Percentiles rank a stretch among this genome's conserved stretches.
Conservation (phyloP, 2,888 invertebrate genomes). For the Phyllotreta cruciferae region DNA sequence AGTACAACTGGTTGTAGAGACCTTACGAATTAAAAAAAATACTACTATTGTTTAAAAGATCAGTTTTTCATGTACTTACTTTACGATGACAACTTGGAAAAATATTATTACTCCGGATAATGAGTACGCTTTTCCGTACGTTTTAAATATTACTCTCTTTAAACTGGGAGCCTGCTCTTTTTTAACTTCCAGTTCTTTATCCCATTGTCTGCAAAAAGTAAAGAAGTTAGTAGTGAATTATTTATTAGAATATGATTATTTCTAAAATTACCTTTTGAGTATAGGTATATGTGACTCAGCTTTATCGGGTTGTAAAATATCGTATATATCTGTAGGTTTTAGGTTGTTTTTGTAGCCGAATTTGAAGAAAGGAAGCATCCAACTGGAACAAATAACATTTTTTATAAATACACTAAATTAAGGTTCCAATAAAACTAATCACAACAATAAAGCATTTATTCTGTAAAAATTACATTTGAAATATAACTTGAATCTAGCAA, state of each 20-base stretch:
- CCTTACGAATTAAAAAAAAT: slow-evolving; percentile 18
- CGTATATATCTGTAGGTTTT: slow-evolving; percentile 71
- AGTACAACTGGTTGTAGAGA: slow-evolving; percentile 65
- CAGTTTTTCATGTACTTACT: slow-evolving; percentile 59
- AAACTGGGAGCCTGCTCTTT: slow-evolving; percentile 56
- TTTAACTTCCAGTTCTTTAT: slow-evolving; percentile 62
- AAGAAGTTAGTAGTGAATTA: not conserved
- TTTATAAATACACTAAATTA: not conserved
- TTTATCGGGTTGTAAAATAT: slow-evolving; percentile 60
- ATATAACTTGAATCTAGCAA: too few species aligned
- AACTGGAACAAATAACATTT: slow-evolving; percentile 62
- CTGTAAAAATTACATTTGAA: not conserved
- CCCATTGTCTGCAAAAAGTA: slow-evolving; percentile 64
- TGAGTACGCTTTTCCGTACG: slow-evolving; percentile 69
- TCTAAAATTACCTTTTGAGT: not conserved
- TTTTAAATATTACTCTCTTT: slow-evolving; percentile 65
- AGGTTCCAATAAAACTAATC: not conserved
- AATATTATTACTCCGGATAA: slow-evolving; percentile 67
- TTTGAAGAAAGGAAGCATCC: slow-evolving; percentile 71
- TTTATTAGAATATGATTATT: not conserved
- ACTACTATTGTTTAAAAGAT: not conserved
- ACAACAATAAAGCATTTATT: slow-evolving; percentile 1
- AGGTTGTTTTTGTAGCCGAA: slow-evolving; percentile 70
- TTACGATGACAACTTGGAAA: slow-evolving; percentile 66
- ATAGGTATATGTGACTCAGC: not conserved